Evolutionary conservation across 2,113 vertebrate genomes (phyloP).

Genomic region (Puma concolor): DNA sequence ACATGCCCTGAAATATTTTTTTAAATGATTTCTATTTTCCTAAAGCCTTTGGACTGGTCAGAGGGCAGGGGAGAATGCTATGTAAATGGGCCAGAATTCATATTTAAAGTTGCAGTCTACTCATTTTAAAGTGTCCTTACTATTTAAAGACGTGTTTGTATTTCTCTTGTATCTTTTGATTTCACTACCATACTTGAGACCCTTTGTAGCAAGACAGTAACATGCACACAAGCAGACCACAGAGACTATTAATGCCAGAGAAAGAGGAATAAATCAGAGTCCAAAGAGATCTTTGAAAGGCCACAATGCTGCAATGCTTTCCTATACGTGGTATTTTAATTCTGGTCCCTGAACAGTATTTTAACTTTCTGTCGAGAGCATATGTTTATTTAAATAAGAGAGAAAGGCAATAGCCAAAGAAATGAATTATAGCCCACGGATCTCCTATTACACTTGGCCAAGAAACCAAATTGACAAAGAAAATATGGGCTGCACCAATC

Average conservation of each 20-base stretch:
- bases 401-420: neutral
- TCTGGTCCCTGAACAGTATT: neutral
- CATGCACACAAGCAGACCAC: accelerated
- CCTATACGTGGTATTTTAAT: neutral
- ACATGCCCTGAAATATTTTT: neutral
- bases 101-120: neutral
- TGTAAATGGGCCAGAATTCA: neutral
- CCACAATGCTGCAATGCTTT: neutral
- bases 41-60: neutral
- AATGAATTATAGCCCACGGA: neutral
- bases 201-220: neutral
- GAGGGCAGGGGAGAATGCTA: neutral
- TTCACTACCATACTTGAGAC: neutral
- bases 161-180: neutral
- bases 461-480: neutral
- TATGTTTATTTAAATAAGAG: neutral
- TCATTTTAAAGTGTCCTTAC: neutral
- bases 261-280: neutral
- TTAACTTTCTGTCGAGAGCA: neutral
- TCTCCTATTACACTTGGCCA: neutral
- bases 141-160: neutral
- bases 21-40: constrained; percentile 38
- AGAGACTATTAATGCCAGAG: neutral
- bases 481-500: neutral
- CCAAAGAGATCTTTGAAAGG: neutral